Conservation (phyloP, 1,140 invertebrate genomes). For the Agrilus planipennis region DNA sequence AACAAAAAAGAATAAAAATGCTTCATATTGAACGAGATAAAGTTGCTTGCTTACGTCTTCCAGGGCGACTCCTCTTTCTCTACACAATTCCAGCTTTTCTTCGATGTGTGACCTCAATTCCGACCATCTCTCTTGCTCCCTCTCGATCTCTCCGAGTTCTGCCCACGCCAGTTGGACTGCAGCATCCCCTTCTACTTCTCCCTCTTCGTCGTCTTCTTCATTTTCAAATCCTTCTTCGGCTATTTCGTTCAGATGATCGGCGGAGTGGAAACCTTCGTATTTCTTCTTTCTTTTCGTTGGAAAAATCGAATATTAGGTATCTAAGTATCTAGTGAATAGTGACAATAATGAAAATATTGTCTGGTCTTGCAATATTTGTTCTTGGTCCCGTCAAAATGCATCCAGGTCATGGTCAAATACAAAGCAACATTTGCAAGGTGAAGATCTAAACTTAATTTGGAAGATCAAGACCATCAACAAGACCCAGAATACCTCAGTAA, state of each 20-base stretch:
- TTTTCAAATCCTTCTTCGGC: conserved; percentile 10
- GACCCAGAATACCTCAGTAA: too few relatives aligned
- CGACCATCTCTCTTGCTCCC: conserved; percentile 71
- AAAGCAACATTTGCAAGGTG: too few relatives aligned
- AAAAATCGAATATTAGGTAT: too few relatives aligned
- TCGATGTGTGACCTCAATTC: conserved; percentile 62
- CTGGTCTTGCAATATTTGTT: too few relatives aligned
- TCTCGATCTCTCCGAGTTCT: conserved; percentile 70
- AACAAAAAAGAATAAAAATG: conserved; percentile 3
- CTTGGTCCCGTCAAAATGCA: too few relatives aligned
- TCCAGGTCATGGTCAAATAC: too few relatives aligned
- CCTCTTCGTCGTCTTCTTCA: conserved; percentile 21
- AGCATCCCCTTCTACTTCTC: conserved; percentile 31
- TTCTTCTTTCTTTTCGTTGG: too few relatives aligned
- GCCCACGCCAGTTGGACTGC: conserved; percentile 73
- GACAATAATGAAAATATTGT: too few relatives aligned
- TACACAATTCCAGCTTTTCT: conserved; percentile 63
- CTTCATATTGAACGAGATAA: background rate
- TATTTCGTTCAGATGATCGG: conserved; percentile 21
- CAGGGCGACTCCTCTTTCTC: conserved; percentile 58
- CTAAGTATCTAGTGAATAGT: too few relatives aligned
- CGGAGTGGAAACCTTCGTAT: conserved; percentile 27
- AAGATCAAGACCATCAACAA: too few relatives aligned
- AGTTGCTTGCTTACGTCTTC: conserved; percentile 61
- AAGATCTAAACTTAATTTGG: too few relatives aligned